Base-by-base conservation (phyloP, 2,888 invertebrate genomes). In the Drosophila leonis region DNA sequence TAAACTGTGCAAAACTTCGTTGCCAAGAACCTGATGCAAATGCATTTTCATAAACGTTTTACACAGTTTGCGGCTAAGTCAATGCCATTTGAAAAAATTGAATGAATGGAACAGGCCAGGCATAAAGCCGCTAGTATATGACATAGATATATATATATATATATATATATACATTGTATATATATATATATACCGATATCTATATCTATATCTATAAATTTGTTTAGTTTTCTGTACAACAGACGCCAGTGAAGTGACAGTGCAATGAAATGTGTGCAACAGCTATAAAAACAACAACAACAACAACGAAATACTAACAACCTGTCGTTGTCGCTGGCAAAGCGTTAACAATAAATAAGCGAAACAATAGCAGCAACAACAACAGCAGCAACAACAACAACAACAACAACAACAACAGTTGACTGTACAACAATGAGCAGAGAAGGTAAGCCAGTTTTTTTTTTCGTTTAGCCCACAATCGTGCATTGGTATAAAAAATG, bases 361-460 rank as follows among this genome's bases (percentile, higher is more conserved):
- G 64, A 65, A 89, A 86, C 84, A 78, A 60, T 65, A 78, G 54
- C 65, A 73, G 46, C 56, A 67, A 12, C 66, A 73, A 41, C 62
- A 74, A 27, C 55, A 75, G 51, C 68, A 71, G 44, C 59, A 68
- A 64, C 64, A 57, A 44, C 68, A 70, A 39, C 55, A 54, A 39
- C 56, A 70, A 68, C 67, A 72, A 66, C 67, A 74, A 71, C 78
- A 75, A 66, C 75, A 69, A 61, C 78, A 77, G 67, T 78, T 75
- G 78, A 75, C 74, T 80, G 76, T 80, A 82, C 83, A 86, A 90
- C 78, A 90, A 90, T 84, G 89, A 81, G 83, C 77, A 78, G 88
- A 89, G 88, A 88, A 88, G 88, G 88, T 88, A 87, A 88, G 89
- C 90, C 76, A 90, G 87, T 88, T 90, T 87, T 46, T 80, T 42